Evolutionary conservation across 2,797 vertebrate genomes (phyloP), one percentile per base, ranked within the genome.

Genomic region (Peromyscus attwateri): DNA sequence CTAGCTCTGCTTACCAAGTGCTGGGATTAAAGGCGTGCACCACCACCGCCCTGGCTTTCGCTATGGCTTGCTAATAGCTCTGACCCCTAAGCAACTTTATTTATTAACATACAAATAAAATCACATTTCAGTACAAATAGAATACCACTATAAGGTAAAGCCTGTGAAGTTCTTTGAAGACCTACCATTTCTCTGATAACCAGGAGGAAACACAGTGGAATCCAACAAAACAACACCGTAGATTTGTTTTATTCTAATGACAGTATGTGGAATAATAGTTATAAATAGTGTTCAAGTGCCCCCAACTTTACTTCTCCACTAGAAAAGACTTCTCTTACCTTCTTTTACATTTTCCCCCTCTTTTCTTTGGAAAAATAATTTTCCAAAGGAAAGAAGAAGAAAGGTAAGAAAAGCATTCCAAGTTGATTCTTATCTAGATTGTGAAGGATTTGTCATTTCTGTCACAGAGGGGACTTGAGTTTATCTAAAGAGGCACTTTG

Each of bases 301-400:
- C n/a, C 60, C 85, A 91, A 90, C 29, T 83, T 96, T 95, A 90
- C 87, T 94, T 91, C 37, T 92, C 43, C 70, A 21, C 80, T 91
- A 79, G 46, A 9, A 34, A 91, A 25, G 29, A 34, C 11, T 76
- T 76, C 70, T 75, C 37, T 57, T 57, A 29, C 21, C 9, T 75
- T 60, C 52, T 13, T 70, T 73, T 73, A 29, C 3, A 37, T 55
- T 73, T 70, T 37, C 13, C n/a, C 19, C 66, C 25, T 57, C 23
- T 75, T 71, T 55, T 71, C 7, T 71, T 37, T 73, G 21, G 25
- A 12, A 57, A 75, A 60, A 75, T 17, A 43, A 64, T 34, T 25
- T 89, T n/a, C 17, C 14, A 5, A 76, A n/a, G 34, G 68, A 57
- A 57, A 43, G 4, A 34, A 46, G 13, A 23, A 31, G 55, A 83